Evolutionary conservation across 2,113 vertebrate genomes (phyloP).

Genomic region (Eurystomus gularis): DNA sequence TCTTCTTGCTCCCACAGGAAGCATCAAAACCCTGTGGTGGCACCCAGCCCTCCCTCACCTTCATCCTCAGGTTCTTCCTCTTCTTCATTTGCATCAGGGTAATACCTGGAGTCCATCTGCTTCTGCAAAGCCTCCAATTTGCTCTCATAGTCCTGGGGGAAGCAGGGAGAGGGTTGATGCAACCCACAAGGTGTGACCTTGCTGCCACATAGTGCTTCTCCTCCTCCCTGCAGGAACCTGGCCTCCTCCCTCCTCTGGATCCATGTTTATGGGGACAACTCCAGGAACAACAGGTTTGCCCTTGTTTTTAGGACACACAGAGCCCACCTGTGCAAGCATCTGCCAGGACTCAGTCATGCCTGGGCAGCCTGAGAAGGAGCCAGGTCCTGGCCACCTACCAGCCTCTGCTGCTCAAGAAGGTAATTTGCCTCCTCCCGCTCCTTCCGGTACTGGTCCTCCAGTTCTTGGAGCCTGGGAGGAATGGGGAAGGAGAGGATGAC

Average conservation of each 20-base stretch:
- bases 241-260: not conserved
- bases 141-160: slow-evolving; percentile 92
- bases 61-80: slow-evolving; percentile 94
- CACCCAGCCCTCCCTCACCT: slow-evolving; percentile 75
- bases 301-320: not conserved
- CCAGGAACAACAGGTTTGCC: not conserved
- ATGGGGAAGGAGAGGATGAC: not conserved
- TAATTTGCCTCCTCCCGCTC: slow-evolving; percentile 95
- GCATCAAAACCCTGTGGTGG: not conserved
- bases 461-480: slow-evolving; percentile 87
- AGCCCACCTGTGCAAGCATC: not conserved
- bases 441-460: slow-evolving; percentile 94
- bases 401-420: slow-evolving; percentile 93
- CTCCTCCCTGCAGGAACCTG: not conserved
- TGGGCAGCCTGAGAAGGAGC: not conserved
- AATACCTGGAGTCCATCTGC: slow-evolving; percentile 92
- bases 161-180: not conserved
- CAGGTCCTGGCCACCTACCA: slow-evolving; percentile 76
- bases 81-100: slow-evolving; percentile 87
- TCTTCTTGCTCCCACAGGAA: not conserved
- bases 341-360: not conserved
- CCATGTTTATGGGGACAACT: accelerated
- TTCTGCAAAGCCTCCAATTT: slow-evolving; percentile 94
- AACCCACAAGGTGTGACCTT: not conserved
- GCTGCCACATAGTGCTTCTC: not conserved